Evolutionary conservation across 2,888 invertebrate genomes (phyloP).

Genomic region (Helleia helle): DNA sequence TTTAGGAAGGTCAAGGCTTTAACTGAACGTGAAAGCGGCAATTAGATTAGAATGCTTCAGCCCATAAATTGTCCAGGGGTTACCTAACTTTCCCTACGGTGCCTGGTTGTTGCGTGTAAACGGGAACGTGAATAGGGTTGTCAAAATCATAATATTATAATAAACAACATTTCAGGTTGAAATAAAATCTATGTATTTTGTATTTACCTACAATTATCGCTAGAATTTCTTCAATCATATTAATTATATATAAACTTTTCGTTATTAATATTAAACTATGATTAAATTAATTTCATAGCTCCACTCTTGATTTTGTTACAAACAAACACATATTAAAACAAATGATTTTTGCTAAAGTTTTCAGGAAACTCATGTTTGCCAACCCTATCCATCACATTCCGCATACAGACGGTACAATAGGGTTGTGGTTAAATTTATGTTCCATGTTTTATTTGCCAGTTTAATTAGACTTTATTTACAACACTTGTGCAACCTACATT

Average conservation of each 20-base stretch:
- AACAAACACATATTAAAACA: too few relatives aligned
- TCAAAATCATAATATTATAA: not conserved
- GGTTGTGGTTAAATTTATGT: constrained; percentile 17
- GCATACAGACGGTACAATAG: constrained; percentile 7
- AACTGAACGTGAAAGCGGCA: constrained; percentile 58
- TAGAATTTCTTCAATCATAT: too few relatives aligned
- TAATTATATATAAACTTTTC: too few relatives aligned
- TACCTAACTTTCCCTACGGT: constrained; percentile 32
- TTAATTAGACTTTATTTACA: constrained; percentile 9
- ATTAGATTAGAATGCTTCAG: constrained; percentile 60
- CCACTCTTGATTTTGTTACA: too few relatives aligned
- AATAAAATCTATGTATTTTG: too few relatives aligned
- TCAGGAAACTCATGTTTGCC: not conserved
- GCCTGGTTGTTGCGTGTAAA: constrained; percentile 12
- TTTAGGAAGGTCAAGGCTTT: constrained; percentile 65
- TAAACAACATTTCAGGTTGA: too few relatives aligned
- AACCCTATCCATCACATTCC: constrained; percentile 6
- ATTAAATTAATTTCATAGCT: too few relatives aligned
- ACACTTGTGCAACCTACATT: constrained; percentile 1
- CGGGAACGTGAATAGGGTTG: constrained; percentile 3
- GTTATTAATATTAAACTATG: too few relatives aligned
- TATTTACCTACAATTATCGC: too few relatives aligned
- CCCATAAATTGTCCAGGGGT: constrained; percentile 56
- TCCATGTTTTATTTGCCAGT: constrained; percentile 7
- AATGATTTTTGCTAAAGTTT: not conserved